Percentiles rank a stretch among this genome's conserved stretches.
Conservation (phyloP, 2,113 vertebrate genomes). For the Pterophyllum scalare region DNA sequence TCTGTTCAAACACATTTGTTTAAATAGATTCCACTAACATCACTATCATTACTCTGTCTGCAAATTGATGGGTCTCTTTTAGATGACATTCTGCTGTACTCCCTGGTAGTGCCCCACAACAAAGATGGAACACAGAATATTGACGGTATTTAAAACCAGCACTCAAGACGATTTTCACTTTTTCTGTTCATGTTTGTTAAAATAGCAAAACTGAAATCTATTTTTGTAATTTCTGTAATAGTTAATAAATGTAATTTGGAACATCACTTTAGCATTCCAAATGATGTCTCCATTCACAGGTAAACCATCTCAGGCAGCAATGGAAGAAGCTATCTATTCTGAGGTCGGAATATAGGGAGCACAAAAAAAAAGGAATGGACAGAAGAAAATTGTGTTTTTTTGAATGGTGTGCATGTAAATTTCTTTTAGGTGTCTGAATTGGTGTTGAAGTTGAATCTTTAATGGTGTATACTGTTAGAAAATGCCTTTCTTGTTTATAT, state of each 20-base stretch:
- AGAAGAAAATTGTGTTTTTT: too few species aligned
- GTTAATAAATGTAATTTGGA: rapidly evolving
- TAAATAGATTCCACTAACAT: not conserved
- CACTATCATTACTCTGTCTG: rapidly evolving
- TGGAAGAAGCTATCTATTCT: rapidly evolving
- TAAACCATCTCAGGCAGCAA: rapidly evolving
- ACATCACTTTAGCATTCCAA: rapidly evolving
- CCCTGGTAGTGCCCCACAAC: not conserved
- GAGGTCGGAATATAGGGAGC: too few species aligned
- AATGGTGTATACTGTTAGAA: too few species aligned
- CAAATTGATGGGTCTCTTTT: rapidly evolving
- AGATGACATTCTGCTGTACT: not conserved
- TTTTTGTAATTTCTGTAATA: rapidly evolving
- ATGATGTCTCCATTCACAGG: rapidly evolving
- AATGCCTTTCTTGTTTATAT: too few species aligned
- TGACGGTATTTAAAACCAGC: not conserved
- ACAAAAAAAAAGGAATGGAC: too few species aligned
- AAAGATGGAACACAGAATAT: rapidly evolving
- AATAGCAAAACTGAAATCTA: rapidly evolving
- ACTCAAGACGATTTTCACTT: rapidly evolving
- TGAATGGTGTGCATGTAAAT: too few species aligned
- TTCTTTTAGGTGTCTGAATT: too few species aligned
- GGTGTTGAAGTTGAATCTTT: too few species aligned
- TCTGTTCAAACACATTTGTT: rapidly evolving
- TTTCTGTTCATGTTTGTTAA: rapidly evolving